Percentiles rank a stretch among this genome's conserved stretches.
Conservation (phyloP, 1,140 invertebrate species). For the Bombus huntii region DNA sequence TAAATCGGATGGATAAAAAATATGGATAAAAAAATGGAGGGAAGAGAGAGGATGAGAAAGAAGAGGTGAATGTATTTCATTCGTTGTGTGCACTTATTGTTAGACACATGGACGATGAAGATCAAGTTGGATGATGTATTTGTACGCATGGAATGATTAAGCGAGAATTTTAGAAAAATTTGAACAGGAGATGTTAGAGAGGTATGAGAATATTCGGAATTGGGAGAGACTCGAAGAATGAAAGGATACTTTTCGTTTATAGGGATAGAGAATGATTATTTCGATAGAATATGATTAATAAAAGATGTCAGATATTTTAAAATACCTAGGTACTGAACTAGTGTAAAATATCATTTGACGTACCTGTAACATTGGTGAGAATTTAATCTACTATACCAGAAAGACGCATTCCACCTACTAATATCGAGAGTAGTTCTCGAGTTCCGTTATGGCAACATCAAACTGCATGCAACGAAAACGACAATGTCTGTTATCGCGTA, state of each 20-base stretch:
- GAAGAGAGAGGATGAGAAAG: neutral
- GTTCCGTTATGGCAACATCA: conserved; percentile 22
- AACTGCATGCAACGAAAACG: conserved; percentile 36
- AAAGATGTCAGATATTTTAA: neutral
- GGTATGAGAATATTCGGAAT: too few relatives aligned
- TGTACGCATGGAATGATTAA: too few relatives aligned
- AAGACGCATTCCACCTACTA: neutral
- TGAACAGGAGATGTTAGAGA: too few relatives aligned
- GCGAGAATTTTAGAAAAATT: too few relatives aligned
- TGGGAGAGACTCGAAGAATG: too few relatives aligned
- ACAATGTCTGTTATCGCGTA: conserved; percentile 41
- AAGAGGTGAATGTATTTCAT: neutral
- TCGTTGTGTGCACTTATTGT: too few relatives aligned
- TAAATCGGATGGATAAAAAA: neutral
- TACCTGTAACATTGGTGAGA: conserved; percentile 1
- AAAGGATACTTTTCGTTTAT: too few relatives aligned
- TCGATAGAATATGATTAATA: too few relatives aligned
- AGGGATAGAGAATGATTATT: too few relatives aligned
- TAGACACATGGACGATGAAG: too few relatives aligned
- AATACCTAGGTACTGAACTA: neutral
- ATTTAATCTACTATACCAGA: conserved; percentile 14
- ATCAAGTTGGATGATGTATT: too few relatives aligned
- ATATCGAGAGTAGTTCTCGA: conserved; percentile 28
- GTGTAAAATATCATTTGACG: neutral
- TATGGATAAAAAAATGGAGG: neutral